Evolutionary conservation across 1,140 invertebrate genomes (phyloP).

Genomic region (Cyclargus thomasi): DNA sequence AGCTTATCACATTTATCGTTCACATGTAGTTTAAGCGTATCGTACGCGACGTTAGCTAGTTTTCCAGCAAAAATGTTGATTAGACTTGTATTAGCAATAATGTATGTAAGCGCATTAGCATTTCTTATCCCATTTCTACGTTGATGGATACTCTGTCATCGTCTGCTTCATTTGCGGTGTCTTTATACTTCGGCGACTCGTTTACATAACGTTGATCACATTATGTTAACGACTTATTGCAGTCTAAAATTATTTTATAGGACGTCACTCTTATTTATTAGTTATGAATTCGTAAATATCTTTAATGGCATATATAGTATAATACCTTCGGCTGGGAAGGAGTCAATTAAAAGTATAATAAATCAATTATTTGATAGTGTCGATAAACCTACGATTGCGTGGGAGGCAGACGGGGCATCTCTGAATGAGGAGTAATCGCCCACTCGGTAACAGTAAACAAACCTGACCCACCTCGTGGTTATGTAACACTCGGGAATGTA

Average conservation of each 20-base stretch:
- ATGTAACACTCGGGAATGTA: slow-evolving; percentile 11
- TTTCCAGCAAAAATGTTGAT: neutral
- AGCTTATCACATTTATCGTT: neutral
- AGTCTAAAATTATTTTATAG: neutral
- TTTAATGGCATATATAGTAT: neutral
- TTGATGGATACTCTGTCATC: neutral
- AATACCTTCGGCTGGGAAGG: neutral
- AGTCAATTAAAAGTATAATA: slow-evolving; percentile 12
- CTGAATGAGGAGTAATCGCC: slow-evolving; percentile 4
- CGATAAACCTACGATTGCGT: slow-evolving; percentile 6
- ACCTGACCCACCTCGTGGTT: slow-evolving; percentile 12
- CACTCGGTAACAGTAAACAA: slow-evolving; percentile 14
- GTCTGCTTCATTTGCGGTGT: neutral
- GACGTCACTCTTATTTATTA: neutral
- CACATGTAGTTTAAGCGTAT: neutral
- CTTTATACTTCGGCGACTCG: neutral
- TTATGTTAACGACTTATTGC: neutral
- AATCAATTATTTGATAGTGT: slow-evolving; percentile 2
- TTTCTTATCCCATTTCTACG: neutral
- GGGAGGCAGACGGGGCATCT: slow-evolving; percentile 1
- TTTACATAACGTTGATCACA: slow-evolving; percentile 3
- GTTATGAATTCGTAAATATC: neutral
- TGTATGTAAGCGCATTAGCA: neutral
- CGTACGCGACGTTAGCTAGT: neutral
- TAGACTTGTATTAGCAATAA: slow-evolving; percentile 1